A percentile compares a stretch with the other conserved stretches of the same genome.
Conservation (phyloP, 1,140 invertebrate genomes). For the Oedothorax gibbosus region DNA sequence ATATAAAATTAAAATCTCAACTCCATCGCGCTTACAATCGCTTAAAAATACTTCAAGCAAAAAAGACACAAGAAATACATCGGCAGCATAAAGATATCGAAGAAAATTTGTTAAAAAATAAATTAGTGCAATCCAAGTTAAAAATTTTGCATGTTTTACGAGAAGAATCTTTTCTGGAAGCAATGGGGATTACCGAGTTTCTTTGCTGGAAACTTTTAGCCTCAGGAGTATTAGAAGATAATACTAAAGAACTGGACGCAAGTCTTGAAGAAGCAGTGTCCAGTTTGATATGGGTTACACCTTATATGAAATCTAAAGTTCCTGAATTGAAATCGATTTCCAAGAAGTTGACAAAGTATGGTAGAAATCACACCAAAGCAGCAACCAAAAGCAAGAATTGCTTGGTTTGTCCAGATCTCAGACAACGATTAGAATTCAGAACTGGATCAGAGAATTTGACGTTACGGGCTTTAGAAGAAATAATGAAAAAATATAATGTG, state of each 20-base stretch:
- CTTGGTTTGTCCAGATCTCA: conserved; percentile 8
- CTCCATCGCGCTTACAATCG: neutral
- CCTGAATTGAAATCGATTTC: conserved; percentile 27
- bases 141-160: conserved; percentile 5
- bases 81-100: conserved; percentile 17
- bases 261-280: conserved; percentile 18
- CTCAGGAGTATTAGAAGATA: conserved; percentile 3
- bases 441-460: neutral
- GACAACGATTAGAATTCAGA: conserved; percentile 1
- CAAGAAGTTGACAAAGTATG: conserved; percentile 41
- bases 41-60: conserved; percentile 39
- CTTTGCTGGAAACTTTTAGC: conserved; percentile 20
- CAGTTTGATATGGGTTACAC: conserved; percentile 42
- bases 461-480: neutral
- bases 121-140: conserved; percentile 10
- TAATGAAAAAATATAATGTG: conserved; percentile 8
- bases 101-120: conserved; percentile 9
- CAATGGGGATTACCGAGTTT: conserved; percentile 25
- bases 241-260: conserved; percentile 36
- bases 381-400: conserved; percentile 10
- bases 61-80: conserved; percentile 27
- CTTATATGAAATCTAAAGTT: conserved; percentile 3
- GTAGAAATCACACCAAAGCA: neutral
- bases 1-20: conserved; percentile 29
- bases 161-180: conserved; percentile 27